Evolutionary conservation across 2,888 invertebrate genomes (phyloP), one percentile per base, ranked within the genome.

Genomic region (Parnassius smintheus): DNA sequence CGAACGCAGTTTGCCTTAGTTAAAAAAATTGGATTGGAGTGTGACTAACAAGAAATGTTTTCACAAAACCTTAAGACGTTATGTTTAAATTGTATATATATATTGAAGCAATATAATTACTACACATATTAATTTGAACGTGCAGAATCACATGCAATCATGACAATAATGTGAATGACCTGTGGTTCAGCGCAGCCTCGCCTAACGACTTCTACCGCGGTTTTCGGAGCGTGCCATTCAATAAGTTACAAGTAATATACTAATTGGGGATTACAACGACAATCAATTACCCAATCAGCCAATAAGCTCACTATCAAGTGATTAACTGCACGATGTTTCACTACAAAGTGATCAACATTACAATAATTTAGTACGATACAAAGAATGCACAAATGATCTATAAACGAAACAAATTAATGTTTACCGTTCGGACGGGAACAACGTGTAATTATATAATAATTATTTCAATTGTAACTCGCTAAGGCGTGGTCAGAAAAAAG

Each of bases 211-310:
- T 68, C 76, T 77, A 77, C 70, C 70, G 67, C 68, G 61, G 66
- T 65, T 68, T 62, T 59, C 65, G 60, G 55, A 73, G 67, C 75
- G 79, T 82, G 81, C 80, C 69, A 74, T 73, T 70, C 68, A 74
- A 67, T 69, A 66, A 70, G 67, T 69, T 70, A 69, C 71, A 67
- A 68, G 70, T 69, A 77, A 72, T 84, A 87, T 86, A 83, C 83
- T 76, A 82, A 82, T 83, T 82, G 81, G 81, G 82, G 76, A 76
- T 72, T 66, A 77, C 76, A 78, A 77, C 72, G 75, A 76, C 75
- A 81, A 74, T 71, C 69, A 77, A 72, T 72, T 69, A 80, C 81
- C 82, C 82, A 83, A 83, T 82, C 82, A 84, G 84, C 82, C 80
- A 85, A 74, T 70, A 82, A 83, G 82, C 82, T 77, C 75, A 68